phyloP scores from a whole-genome alignment of 2,888 invertebrate species.

The Cordylochernes scorpioides region DNA sequence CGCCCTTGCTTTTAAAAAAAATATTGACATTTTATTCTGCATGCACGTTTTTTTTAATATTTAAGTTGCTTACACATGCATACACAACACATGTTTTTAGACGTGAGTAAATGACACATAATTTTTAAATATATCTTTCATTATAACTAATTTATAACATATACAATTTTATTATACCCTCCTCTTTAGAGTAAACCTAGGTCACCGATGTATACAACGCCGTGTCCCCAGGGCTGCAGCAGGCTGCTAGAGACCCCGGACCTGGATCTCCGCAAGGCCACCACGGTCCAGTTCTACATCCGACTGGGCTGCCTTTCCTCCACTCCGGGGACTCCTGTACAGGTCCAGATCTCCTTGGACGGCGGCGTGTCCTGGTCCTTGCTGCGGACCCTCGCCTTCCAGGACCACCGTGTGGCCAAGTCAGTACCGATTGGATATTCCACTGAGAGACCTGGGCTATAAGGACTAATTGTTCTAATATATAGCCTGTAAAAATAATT shows the following conservation, averaged over 20 bases:
- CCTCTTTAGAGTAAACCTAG: neutral
- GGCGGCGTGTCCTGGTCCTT: constrained; percentile 22
- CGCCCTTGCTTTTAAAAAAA: too few species aligned
- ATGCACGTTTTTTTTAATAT: too few species aligned
- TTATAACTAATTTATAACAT: constrained; percentile 1
- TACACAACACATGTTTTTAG: too few species aligned
- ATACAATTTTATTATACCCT: neutral
- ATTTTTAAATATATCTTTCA: neutral
- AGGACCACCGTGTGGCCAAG: too few species aligned
- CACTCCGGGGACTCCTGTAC: constrained; percentile 17
- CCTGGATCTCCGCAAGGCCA: constrained; percentile 20
- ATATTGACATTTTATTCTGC: too few species aligned
- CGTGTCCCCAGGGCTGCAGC: constrained; percentile 19
- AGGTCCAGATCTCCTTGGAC: constrained; percentile 21
- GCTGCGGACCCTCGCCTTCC: too few species aligned
- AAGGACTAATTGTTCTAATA: too few species aligned
- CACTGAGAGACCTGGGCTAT: too few species aligned
- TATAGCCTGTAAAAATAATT: too few species aligned
- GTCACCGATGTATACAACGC: neutral
- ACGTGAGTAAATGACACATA: too few species aligned
- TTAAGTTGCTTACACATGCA: too few species aligned
- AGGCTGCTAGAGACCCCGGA: constrained; percentile 19
- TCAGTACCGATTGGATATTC: too few species aligned
- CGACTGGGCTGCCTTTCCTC: constrained; percentile 20
- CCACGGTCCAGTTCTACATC: constrained; percentile 22